Conservation (phyloP, 2,888 invertebrate genomes). For the Strigamia maritima region DNA sequence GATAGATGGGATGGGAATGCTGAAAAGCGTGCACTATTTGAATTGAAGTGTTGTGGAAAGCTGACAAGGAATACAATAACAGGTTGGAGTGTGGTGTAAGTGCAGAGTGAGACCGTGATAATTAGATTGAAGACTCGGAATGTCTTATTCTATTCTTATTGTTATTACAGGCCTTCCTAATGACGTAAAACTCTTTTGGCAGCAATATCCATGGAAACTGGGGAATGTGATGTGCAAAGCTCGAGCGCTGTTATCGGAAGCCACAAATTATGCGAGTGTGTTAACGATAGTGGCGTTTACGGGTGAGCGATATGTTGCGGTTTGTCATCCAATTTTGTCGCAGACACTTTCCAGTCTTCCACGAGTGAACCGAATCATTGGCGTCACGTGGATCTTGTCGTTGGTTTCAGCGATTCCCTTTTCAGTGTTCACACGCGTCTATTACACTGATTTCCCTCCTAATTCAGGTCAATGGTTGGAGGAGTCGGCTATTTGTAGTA, state of each 20-base stretch:
- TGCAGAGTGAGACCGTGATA: no score
- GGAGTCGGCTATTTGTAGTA: conserved; percentile 77
- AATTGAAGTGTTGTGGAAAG: no score
- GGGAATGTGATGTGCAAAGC: conserved; percentile 77
- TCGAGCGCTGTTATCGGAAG: conserved; percentile 74
- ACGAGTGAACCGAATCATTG: conserved; percentile 74
- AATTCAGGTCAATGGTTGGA: conserved; percentile 49
- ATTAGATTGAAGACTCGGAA: no score
- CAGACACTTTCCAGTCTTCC: conserved; percentile 79
- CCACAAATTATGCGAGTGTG: conserved; percentile 70
- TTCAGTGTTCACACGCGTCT: conserved; percentile 68
- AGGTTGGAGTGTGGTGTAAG: no score
- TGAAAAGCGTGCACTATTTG: no score
- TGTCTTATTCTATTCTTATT: no score
- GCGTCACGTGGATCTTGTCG: conserved; percentile 71
- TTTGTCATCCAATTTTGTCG: conserved; percentile 80
- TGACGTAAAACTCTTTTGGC: conserved; percentile 79
- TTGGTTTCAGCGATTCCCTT: conserved; percentile 65
- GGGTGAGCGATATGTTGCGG: conserved; percentile 83
- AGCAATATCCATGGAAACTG: conserved; percentile 80
- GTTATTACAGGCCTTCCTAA: conserved; percentile 71
- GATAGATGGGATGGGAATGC: no score
- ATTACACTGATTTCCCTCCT: conserved; percentile 70
- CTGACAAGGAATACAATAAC: no score
- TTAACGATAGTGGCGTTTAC: conserved; percentile 89